Percentiles rank a stretch among this genome's conserved stretches.
phyloP scores from a whole-genome alignment of 2,113 vertebrate genomes.

The Cephalopterus ornatus region DNA sequence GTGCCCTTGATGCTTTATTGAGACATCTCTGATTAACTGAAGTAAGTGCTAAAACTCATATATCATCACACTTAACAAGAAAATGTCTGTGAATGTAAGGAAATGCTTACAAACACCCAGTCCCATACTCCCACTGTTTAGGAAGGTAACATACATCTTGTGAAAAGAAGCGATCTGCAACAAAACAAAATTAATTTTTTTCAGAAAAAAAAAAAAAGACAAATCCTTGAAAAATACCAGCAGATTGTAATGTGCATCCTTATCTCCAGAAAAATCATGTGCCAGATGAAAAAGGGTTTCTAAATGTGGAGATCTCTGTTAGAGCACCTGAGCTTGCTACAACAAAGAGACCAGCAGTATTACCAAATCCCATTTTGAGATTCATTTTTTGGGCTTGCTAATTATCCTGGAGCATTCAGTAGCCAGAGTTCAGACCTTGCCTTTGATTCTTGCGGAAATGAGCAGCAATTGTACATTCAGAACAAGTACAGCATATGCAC shows the following conservation, averaged over 20 bases:
- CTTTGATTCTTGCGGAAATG: neutral
- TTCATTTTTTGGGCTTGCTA: neutral
- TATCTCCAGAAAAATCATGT: neutral
- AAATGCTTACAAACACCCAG: neutral
- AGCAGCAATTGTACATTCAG: neutral
- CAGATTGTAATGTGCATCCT: neutral
- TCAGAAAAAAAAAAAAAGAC: neutral
- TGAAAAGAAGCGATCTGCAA: neutral
- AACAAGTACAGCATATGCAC: conserved; percentile 1
- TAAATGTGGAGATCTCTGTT: neutral
- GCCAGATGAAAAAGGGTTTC: neutral
- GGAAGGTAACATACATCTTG: neutral
- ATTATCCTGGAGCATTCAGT: neutral
- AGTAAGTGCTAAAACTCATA: neutral
- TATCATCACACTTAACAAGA: neutral
- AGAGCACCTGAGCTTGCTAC: neutral
- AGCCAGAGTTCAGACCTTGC: neutral
- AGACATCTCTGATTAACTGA: neutral
- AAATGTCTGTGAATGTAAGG: neutral
- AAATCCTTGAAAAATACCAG: neutral
- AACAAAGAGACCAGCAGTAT: neutral
- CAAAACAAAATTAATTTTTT: neutral
- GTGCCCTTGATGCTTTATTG: neutral
- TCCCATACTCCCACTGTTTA: neutral
- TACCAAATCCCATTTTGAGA: neutral